These are phyloP conservation scores for Ifrita kowaldi DNA, from an alignment of 2,113 vertebrate species.

Conservation along the genomic window DNA sequence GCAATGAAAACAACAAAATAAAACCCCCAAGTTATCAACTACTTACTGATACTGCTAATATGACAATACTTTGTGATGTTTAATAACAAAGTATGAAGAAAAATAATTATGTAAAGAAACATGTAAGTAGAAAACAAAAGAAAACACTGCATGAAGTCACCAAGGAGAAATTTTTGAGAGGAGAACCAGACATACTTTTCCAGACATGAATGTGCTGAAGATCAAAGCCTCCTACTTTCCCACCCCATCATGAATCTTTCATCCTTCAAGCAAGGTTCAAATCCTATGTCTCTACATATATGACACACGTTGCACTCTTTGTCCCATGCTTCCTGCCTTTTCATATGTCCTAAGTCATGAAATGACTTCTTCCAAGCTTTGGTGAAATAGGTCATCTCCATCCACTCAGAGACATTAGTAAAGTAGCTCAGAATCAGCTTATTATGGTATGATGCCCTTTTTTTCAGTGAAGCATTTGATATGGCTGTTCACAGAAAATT, in stretches of 20 bases:
- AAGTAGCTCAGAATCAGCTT: background rate
- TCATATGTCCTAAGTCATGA: background rate
- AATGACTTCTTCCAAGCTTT: background rate
- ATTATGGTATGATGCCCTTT: background rate
- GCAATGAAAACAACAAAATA: background rate
- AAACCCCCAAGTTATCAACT: background rate
- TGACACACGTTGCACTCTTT: fast-evolving
- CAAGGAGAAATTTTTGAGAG: background rate
- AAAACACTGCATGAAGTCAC: background rate
- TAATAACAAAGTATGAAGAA: background rate
- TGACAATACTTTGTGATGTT: background rate
- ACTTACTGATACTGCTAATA: background rate
- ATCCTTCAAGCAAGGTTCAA: background rate
- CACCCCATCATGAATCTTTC: background rate
- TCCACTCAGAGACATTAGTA: background rate
- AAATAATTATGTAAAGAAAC: background rate
- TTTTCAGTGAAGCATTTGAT: background rate
- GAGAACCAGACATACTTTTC: background rate
- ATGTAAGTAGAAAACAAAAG: background rate
- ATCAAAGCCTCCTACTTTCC: background rate
- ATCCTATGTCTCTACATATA: background rate
- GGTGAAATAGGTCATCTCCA: background rate
- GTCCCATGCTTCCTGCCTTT: background rate
- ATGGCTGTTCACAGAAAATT: background rate
- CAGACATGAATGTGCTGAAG: background rate